Evolutionary conservation across 1,140 invertebrate genomes (phyloP).

Genomic region (Mactra quadrangularis): DNA sequence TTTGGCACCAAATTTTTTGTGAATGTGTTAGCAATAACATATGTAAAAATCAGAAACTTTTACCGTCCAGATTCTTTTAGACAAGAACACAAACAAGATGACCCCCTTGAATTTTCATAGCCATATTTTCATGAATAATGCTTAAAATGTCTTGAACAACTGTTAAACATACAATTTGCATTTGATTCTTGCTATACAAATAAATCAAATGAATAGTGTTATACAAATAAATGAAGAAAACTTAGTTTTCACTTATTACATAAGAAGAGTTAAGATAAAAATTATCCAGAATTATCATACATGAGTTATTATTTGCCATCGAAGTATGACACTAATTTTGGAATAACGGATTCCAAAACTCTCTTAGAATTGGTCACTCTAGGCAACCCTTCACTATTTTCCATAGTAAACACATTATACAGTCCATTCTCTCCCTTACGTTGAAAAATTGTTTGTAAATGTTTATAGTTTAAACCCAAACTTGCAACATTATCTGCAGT

Average conservation of each 20-base stretch:
- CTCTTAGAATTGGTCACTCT: slow-evolving; percentile 13
- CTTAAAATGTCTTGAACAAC: no score
- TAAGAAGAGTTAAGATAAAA: not conserved
- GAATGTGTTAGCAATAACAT: no score
- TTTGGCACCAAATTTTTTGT: no score
- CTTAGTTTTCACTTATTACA: not conserved
- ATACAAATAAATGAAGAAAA: no score
- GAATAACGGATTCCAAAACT: slow-evolving; percentile 7
- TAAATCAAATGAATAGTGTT: no score
- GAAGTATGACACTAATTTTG: slow-evolving; percentile 3
- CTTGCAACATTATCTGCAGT: slow-evolving; percentile 21
- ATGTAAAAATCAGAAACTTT: no score
- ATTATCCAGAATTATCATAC: not conserved
- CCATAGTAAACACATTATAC: slow-evolving; percentile 6
- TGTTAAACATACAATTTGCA: no score
- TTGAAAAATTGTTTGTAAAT: slow-evolving; percentile 17
- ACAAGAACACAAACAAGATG: no score
- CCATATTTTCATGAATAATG: no score
- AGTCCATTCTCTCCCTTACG: slow-evolving; percentile 8
- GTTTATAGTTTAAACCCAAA: slow-evolving; percentile 6
- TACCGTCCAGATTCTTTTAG: no score
- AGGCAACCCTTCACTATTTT: not conserved
- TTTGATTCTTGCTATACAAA: no score
- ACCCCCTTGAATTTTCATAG: no score
- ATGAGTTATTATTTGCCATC: not conserved